Base-by-base conservation (phyloP, 2,888 invertebrate species). In the Imbricaverruca yamaguchii region DNA sequence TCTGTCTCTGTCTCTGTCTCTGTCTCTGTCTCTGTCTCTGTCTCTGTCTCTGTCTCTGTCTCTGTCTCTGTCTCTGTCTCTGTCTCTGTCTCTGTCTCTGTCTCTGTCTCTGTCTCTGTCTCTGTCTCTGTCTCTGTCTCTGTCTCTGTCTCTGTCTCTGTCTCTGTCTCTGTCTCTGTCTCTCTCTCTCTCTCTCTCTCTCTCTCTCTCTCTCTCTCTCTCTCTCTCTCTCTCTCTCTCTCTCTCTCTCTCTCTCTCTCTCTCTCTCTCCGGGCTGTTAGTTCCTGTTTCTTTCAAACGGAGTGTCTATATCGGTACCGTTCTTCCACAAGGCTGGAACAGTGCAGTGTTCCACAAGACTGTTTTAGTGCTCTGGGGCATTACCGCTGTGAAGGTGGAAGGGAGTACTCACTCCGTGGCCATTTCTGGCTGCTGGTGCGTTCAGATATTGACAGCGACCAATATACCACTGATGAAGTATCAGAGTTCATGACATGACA, bases 211-310 rank as follows among this genome's bases (percentile, higher is more conserved):
- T 21, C 59, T 8, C 80, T 80, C 80, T n/a, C 80, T 15, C 80
- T 80, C 59, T 56, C 80, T 57, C 57, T 80, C 59, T n/a, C 55
- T 56, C 59, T 80, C 59, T 80, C 80, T 56, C 80, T 80, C 21
- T 80, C 80, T n/a, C 23, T 80, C 59, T 80, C 57, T 25, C n/a
- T 57, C 23, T 80, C 59, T 21, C 23, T 10, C 59, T 80, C 55
- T 25, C 18, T 57, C 25, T n/a, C 80, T 15, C n/a, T 57, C 59
- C 56, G 11, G 4, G 9, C 59, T 80, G n/a, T 25, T 21, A 10
- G 12, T 59, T 10, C 55, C 55, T 23, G 9, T 56, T 15, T 59
- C 21, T 80, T 8, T 55, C 59, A 55, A 9, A 53, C 25, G 53
- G n/a, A n/a, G 23, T 59, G 10, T n/a, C 55, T 77, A 13, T 80